These are phyloP conservation scores for Centruroides sculpturatus DNA, from an alignment of 1,140 invertebrate genomes.

Conservation along the genomic window DNA sequence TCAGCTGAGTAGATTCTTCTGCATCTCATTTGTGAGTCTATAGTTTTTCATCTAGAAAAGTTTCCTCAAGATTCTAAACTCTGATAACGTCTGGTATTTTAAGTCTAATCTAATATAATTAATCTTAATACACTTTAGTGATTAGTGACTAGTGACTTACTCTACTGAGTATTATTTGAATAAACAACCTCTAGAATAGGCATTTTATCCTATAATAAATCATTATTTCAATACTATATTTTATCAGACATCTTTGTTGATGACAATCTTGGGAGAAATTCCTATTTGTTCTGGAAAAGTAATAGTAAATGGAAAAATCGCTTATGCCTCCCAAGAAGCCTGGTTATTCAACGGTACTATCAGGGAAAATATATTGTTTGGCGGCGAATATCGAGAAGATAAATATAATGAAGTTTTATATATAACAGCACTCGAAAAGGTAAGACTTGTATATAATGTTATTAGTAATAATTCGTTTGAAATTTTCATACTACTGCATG, in stretches of 20 bases:
- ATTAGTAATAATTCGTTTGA: too few relatives aligned
- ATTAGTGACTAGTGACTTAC: too few relatives aligned
- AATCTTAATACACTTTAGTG: too few relatives aligned
- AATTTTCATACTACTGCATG: too few relatives aligned
- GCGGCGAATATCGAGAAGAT: constrained; percentile 23
- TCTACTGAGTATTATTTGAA: too few relatives aligned
- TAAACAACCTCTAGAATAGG: too few relatives aligned
- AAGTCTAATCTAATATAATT: too few relatives aligned
- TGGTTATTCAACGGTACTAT: constrained; percentile 52
- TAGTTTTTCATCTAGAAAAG: too few relatives aligned
- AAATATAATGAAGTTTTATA: not conserved
- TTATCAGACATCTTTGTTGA: constrained; percentile 55
- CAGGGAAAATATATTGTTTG: constrained; percentile 76
- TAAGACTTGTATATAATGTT: not conserved
- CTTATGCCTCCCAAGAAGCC: constrained; percentile 75
- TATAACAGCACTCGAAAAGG: not conserved
- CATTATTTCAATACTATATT: constrained; percentile 4
- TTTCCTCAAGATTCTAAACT: too few relatives aligned
- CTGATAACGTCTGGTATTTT: too few relatives aligned
- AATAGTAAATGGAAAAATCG: constrained; percentile 51
- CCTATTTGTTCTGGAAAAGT: constrained; percentile 47
- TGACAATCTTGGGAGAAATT: constrained; percentile 63
- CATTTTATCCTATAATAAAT: not conserved
- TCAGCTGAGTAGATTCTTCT: too few relatives aligned
- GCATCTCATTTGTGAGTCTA: too few relatives aligned